These are phyloP conservation scores for Tychaedon coryphoeus DNA, from an alignment of 2,113 vertebrate species.

Conservation along the genomic window DNA sequence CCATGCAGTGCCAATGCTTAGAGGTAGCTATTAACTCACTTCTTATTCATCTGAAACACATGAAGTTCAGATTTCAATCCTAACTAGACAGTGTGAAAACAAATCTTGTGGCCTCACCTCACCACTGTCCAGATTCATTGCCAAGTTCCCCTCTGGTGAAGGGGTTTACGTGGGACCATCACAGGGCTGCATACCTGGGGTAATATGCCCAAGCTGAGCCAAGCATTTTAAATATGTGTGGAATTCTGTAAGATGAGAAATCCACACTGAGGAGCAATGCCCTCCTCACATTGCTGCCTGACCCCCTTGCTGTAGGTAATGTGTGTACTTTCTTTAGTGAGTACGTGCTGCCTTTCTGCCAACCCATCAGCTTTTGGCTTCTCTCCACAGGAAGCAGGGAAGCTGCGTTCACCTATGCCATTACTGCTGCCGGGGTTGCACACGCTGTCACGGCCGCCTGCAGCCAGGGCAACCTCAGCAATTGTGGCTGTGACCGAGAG, in stretches of 20 bases:
- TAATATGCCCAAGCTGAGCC: not conserved
- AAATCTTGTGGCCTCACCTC: not conserved
- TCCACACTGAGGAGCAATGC: not conserved
- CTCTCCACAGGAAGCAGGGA: conserved; percentile 90
- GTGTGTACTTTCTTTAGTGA: not conserved
- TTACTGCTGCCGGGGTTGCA: conserved; percentile 94
- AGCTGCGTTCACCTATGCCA: conserved; percentile 96
- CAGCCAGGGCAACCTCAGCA: conserved; percentile 97
- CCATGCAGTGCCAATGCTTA: not conserved
- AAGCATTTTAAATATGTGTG: not conserved
- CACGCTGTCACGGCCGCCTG: conserved; percentile 94
- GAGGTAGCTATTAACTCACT: not conserved
- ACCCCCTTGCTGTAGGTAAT: not conserved
- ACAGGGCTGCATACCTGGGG: not conserved
- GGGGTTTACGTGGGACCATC: not conserved
- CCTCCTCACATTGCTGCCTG: not conserved
- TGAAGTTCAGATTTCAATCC: not conserved
- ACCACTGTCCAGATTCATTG: not conserved
- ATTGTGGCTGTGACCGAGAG: conserved; percentile 96
- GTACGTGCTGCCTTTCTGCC: conserved; percentile 27
- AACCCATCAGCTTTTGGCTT: conserved; percentile 41
- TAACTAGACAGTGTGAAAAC: not conserved
- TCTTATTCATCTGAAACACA: not conserved
- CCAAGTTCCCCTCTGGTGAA: not conserved
- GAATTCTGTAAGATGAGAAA: not conserved